These are phyloP conservation scores for Choloepus hoffmanni DNA, from an alignment of 2,113 vertebrate genomes.

Conservation along the genomic window DNA sequence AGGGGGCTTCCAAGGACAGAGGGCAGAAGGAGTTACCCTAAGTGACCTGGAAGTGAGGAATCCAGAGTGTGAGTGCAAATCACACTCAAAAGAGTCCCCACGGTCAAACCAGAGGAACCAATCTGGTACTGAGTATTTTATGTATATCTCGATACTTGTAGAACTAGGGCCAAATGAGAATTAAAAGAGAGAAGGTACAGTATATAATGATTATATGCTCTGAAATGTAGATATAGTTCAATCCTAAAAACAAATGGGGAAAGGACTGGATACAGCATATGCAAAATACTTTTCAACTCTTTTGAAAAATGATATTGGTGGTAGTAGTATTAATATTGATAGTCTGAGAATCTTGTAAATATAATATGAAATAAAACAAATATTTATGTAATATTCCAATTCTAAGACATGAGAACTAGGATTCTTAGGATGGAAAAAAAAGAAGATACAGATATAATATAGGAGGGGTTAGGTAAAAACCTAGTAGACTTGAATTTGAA, in stretches of 20 bases:
- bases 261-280: background rate
- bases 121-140: too few species aligned
- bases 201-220: background rate
- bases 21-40: too few species aligned
- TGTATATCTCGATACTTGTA: background rate
- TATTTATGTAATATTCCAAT: background rate
- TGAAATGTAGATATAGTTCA: background rate
- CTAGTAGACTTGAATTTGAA: background rate
- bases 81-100: too few species aligned
- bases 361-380: background rate
- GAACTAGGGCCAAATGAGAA: background rate
- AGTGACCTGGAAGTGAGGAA: too few species aligned
- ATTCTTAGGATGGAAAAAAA: background rate
- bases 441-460: background rate
- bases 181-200: background rate
- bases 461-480: background rate
- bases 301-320: background rate
- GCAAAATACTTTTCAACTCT: background rate
- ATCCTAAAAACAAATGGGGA: background rate
- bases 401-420: background rate
- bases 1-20: too few species aligned
- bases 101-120: too few species aligned
- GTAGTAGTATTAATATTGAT: background rate
- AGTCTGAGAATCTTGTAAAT: background rate
- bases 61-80: too few species aligned